phyloP scores from a whole-genome alignment of 2,888 invertebrate genomes.

The Dolichomitus sp. region DNA sequence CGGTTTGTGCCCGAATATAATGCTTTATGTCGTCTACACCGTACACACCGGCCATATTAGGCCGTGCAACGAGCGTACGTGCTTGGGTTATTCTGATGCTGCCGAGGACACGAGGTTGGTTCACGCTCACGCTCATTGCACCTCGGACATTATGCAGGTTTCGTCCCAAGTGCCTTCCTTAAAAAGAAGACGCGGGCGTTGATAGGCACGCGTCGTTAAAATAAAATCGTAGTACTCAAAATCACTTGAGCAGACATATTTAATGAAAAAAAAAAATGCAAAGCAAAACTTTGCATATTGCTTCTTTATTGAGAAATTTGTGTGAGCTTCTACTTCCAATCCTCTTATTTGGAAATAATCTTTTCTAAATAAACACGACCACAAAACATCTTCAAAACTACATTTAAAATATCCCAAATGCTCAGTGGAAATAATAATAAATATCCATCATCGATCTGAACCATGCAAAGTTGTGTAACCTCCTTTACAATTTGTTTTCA shows the following conservation, averaged over 20 bases:
- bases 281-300: background rate
- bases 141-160: conserved; percentile 57
- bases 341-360: too few species aligned
- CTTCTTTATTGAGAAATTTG: too few species aligned
- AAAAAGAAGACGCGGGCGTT: conserved; percentile 58
- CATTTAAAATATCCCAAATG: too few species aligned
- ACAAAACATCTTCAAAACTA: too few species aligned
- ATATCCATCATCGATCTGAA: too few species aligned
- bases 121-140: conserved; percentile 59
- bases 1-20: conserved; percentile 73
- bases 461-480: too few species aligned
- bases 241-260: conserved; percentile 13
- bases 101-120: conserved; percentile 56
- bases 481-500: background rate
- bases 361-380: too few species aligned
- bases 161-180: conserved; percentile 58
- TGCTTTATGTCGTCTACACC: conserved; percentile 68
- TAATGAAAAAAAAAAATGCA: background rate
- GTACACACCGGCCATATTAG: conserved; percentile 61
- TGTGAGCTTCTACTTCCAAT: too few species aligned
- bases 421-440: too few species aligned
- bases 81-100: conserved; percentile 75
- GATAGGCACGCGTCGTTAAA: conserved; percentile 48
- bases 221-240: conserved; percentile 18
- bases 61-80: conserved; percentile 77